Base-by-base conservation (phyloP, 2,113 vertebrate genomes). In the Morphnarchus princeps region DNA sequence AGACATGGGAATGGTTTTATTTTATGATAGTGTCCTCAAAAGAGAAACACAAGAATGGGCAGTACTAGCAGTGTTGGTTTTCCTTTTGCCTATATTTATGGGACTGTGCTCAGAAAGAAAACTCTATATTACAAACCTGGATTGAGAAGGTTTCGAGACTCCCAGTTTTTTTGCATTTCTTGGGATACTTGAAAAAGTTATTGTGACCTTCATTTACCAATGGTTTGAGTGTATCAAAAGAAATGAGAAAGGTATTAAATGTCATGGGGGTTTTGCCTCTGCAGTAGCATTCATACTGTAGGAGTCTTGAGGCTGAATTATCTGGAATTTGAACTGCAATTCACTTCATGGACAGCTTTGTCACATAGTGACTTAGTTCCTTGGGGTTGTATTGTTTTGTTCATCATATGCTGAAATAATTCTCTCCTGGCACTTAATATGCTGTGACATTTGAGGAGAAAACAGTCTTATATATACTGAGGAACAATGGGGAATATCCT, bases 371-470 rank as follows among this genome's bases (percentile, higher is more conserved):
- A 58, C 55, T 82, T 55, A 7, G 3, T 76, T 97, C 89, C 87
- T 95, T 11, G 25, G 10, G 13, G 40, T 89, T 72, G 40, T 74
- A 38, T 52, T 90, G 79, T 94, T 93, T 93, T 86, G 74, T 91
- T 97, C 89, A 38, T 97, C 54, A n/a, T 82, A 40, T 49, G 83
- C 83, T 91, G 83, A 89, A 92, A 76, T 79, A 95, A 93, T 84
- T 92, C 77, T 96, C 86, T 96, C 43, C 57, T 89, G 89, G 61
- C 72, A 61, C 87, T 93, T 89, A 95, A 52, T 92, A 95, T 95
- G 82, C 86, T 93, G 80, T 96, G 95, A 96, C 94, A 95, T 95
- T 96, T 97, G 72, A 93, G 72, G 61, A 73, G 82, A 95, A 96
- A 93, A 94, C 49, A 65, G 49, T 57, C 45, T 81, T 95, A 81